Base-by-base conservation (phyloP, 1,140 invertebrate genomes). In the Cydia splendana region DNA sequence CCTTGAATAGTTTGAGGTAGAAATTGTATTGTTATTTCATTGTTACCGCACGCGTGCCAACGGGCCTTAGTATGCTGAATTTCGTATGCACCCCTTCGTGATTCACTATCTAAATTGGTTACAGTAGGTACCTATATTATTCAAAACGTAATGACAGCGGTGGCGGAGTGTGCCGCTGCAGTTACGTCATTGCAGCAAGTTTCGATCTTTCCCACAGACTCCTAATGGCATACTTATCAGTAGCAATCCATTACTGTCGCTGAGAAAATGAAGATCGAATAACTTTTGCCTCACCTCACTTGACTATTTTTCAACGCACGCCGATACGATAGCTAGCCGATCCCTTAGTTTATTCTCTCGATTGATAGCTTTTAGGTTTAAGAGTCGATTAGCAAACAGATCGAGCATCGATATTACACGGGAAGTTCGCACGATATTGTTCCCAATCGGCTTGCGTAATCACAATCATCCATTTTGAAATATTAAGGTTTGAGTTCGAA, bases 1-100 rank as follows among this genome's bases (percentile, higher is more conserved):
- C 91, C 91, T 92, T 92, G 88, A 87, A 82, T 77, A 75, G 78
- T 78, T 84, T 81, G 81, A 38, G 81, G 80, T 88, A 78, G 81
- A 86, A 85, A 87, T 84, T 78, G 79, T 85, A 87, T 87, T 86
- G 84, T 86, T 81, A 82, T 88, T 79, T 83, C 76, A 71, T 71
- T 71, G 67, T 71, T 71, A 38, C 67, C 80, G 77, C 75, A 79
- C 81, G 80, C 84, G 83, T 86, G 82, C 83, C 85, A 82, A 81
- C 82, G 77, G 74, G 65, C 73, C 75, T 75, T 75, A n/a, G 38
- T 76, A 65, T 73, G 13, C 42, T 38, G 20, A 67, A 75, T 77
- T 75, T 62, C 57, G 53, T 79, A 80, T 80, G 78, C 76, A 69
- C 74, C 73, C 77, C 75, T 77, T 76, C 30, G 28, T 76, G 74